A percentile compares a stretch with the other conserved stretches of the same genome.
Evolutionary conservation across 2,113 vertebrate genomes (phyloP).

Genomic region (Lichenostomus cassidix): DNA sequence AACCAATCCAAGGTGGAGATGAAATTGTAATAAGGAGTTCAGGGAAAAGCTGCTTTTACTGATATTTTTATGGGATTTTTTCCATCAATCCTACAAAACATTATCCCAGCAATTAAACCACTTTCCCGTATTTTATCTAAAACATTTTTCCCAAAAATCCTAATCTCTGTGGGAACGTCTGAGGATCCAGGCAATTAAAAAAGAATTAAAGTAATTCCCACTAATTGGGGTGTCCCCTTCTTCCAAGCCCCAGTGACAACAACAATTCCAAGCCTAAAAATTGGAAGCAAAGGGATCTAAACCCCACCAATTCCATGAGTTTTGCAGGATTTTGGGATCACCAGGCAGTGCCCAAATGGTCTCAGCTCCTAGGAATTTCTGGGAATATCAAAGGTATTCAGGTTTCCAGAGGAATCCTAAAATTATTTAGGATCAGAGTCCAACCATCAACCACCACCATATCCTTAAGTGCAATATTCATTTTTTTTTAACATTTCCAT

Average conservation of each 20-base stretch:
- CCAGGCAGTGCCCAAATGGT: accelerated
- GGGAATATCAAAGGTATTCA: no score
- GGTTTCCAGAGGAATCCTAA: background rate
- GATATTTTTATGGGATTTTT: background rate
- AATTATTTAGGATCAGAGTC: background rate
- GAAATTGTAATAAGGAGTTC: background rate
- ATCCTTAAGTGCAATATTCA: background rate
- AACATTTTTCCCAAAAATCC: background rate
- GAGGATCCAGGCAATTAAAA: background rate
- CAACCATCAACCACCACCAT: background rate
- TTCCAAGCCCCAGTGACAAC: background rate
- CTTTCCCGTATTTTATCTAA: background rate
- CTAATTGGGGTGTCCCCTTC: background rate
- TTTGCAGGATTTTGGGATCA: background rate
- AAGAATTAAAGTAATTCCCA: background rate
- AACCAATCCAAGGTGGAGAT: background rate
- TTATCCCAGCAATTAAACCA: background rate
- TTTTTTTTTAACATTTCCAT: background rate
- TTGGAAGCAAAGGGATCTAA: background rate
- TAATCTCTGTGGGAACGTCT: background rate
- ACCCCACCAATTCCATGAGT: background rate
- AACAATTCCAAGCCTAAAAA: background rate
- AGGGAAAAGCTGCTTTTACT: background rate
- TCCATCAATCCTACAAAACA: background rate
- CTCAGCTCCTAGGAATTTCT: background rate